Percentiles rank a stretch among this genome's conserved stretches.
Conservation (phyloP, 2,113 vertebrate genomes). For the Penelope pileata region DNA sequence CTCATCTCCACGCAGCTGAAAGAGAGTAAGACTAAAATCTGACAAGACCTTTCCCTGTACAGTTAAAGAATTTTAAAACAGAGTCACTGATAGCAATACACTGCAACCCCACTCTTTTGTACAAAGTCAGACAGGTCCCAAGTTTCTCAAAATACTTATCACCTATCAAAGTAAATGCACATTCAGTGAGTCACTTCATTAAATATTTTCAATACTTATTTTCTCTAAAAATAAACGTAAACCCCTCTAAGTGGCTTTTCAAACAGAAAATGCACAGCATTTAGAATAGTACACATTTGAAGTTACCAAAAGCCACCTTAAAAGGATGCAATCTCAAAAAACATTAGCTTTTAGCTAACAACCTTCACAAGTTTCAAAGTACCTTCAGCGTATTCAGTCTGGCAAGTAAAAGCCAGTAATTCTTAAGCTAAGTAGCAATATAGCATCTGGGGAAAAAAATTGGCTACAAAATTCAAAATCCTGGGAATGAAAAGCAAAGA, state of each 20-base stretch:
- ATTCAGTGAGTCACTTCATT: not conserved
- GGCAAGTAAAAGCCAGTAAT: not conserved
- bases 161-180: not conserved
- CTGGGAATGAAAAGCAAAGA: not conserved
- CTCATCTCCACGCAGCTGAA: not conserved
- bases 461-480: not conserved
- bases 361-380: not conserved
- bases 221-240: conserved; percentile 27
- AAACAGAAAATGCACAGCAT: not conserved
- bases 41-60: not conserved
- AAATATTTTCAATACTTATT: not conserved
- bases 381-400: not conserved
- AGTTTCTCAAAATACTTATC: not conserved
- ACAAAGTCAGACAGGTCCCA: not conserved
- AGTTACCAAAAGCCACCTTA: not conserved
- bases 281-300: not conserved
- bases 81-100: not conserved
- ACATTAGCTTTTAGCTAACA: not conserved
- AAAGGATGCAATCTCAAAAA: not conserved
- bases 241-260: not conserved
- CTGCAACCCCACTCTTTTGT: not conserved
- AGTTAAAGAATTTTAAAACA: not conserved
- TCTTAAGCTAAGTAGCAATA: not conserved
- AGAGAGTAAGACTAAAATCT: not conserved
- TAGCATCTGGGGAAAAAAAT: not conserved